Percentiles rank a stretch among this genome's conserved stretches.
Evolutionary conservation across 2,888 invertebrate species (phyloP).

Genomic region (Lepidochitona cinerea): DNA sequence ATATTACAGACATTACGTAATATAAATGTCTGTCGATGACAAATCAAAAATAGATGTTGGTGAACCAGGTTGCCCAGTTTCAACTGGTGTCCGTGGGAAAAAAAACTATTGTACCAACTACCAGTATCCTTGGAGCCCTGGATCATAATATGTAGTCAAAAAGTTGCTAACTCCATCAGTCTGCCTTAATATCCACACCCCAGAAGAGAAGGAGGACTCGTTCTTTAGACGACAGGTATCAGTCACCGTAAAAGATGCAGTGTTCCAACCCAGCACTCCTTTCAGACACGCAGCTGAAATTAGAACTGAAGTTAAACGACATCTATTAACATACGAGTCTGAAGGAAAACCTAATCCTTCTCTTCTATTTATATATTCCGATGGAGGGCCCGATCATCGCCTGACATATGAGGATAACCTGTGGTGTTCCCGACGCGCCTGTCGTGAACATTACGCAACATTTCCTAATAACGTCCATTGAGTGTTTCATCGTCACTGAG

Average conservation of each 20-base stretch:
- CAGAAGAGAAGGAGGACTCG: slow-evolving; percentile 11
- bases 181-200: slow-evolving; percentile 12
- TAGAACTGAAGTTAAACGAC: background rate
- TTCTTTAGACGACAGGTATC: slow-evolving; percentile 28
- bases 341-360: background rate
- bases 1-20: slow-evolving; percentile 1
- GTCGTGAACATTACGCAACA: too few species aligned
- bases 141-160: slow-evolving; percentile 32
- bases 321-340: background rate
- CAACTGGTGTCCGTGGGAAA: slow-evolving; percentile 28
- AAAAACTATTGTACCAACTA: slow-evolving; percentile 17
- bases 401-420: slow-evolving; percentile 15
- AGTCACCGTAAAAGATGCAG: slow-evolving; percentile 16
- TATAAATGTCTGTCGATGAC: slow-evolving; percentile 27
- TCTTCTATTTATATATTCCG: slow-evolving; percentile 11
- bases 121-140: slow-evolving; percentile 13
- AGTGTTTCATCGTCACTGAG: too few species aligned
- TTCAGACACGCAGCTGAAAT: slow-evolving; percentile 23
- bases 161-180: slow-evolving; percentile 27
- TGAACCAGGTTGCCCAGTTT: slow-evolving; percentile 20
- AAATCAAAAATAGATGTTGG: slow-evolving; percentile 32
- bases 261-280: slow-evolving; percentile 25
- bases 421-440: too few species aligned
- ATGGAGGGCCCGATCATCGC: slow-evolving; percentile 26
- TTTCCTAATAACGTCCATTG: too few species aligned